Evolutionary conservation across 2,113 vertebrate species (phyloP), one percentile per base, ranked within the genome.

Genomic region (Cromileptes altivelis): DNA sequence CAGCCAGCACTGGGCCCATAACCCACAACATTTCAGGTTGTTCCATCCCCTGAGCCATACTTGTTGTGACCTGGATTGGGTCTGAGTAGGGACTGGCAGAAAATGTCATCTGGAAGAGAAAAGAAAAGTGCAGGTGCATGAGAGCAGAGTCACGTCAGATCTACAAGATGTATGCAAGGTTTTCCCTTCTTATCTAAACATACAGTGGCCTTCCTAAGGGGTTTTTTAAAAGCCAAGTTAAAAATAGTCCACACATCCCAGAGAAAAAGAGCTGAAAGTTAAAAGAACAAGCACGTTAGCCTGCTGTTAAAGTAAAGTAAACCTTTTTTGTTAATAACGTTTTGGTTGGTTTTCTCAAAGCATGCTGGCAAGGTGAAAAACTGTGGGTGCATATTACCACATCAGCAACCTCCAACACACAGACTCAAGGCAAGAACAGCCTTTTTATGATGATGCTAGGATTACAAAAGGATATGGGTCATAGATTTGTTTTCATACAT

Each of bases 1-100:
- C 98, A 0, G 98, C 98, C 89, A 99, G 91, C 85, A 99, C 98
- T 0, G 98, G 98, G 40, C 98, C 98, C 93, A 99, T 98, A 91
- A 99, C 98, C 98, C 98, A 99, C 86, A 99, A 88, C 98, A 99
- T 99, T 90, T 99, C 98, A 0, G 98, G 97, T 13, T 98, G 97
- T 70, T 99, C 98, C 81, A 96, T 94, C 57, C 96, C 96, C 73
- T 93, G 96, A 2, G 96, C 30, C 45, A 91, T 0, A 6, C 85
- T 91, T 40, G 94, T 85, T 55, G 94, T 87, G 91, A 99, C 95
- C 75, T 96, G 93, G 0, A 99, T 97, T 76, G 96, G 96, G 83
- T 99, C 98, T 0, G 98, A 99, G 93, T 98, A 99, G 42, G 98
- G 98, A 86, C 98, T 99, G 92, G 98, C 97, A 40, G 97, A 97